These are phyloP conservation scores for Phrynocephalus guinanensis DNA, from an alignment of 2,797 vertebrate species.

Conservation along the genomic window DNA sequence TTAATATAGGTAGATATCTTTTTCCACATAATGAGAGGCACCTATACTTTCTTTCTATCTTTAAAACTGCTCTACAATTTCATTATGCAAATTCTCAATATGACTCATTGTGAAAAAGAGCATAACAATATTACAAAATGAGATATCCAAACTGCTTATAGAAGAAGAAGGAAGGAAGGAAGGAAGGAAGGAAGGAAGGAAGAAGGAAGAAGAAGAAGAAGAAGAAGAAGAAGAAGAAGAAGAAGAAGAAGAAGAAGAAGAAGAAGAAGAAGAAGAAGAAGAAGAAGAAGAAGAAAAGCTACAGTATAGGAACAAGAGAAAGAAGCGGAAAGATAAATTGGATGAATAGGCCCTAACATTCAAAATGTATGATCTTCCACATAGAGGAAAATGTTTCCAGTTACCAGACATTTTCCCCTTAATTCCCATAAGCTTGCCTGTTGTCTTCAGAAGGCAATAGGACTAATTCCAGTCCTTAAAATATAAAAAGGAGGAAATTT, in stretches of 20 bases:
- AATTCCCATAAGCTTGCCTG: constrained; percentile 6
- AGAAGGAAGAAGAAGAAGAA: background rate
- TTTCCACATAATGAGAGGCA: constrained; percentile 45
- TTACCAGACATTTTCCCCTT: background rate
- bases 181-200: background rate
- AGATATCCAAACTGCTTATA: constrained; percentile 47
- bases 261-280: background rate
- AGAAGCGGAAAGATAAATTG: background rate
- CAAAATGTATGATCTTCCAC: background rate
- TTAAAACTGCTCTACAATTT: constrained; percentile 62
- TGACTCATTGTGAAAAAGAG: constrained; percentile 47
- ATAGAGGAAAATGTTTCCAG: background rate
- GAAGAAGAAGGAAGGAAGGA: background rate
- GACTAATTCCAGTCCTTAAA: background rate
- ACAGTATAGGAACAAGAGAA: constrained; percentile 2
- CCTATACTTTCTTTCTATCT: constrained; percentile 51
- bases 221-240: background rate
- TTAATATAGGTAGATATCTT: constrained; percentile 55
- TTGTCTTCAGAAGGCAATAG: background rate
- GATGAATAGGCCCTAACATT: background rate
- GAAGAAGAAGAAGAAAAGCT: no score
- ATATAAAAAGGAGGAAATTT: background rate
- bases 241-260: background rate
- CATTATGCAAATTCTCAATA: constrained; percentile 59
- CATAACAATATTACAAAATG: constrained; percentile 56